A percentile compares a stretch with the other conserved stretches of the same genome.
Conservation (phyloP, 2,113 vertebrate species). For the Morone chrysops region DNA sequence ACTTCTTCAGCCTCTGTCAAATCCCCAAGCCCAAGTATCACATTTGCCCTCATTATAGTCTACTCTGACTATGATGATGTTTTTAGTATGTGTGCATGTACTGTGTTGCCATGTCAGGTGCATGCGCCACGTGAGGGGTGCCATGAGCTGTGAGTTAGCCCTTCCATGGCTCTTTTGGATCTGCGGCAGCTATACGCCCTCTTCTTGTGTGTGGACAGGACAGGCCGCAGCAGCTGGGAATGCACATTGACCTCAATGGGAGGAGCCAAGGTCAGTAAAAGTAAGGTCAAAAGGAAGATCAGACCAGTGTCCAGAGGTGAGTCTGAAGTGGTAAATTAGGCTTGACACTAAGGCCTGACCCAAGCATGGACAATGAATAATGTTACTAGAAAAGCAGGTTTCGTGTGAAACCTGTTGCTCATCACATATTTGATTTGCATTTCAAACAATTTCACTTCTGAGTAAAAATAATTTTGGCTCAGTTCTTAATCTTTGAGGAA, state of each 20-base stretch:
- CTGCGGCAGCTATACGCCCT: conserved; percentile 35
- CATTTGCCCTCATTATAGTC: not conserved
- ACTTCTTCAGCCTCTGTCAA: conserved; percentile 21
- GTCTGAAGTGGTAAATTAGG: not conserved
- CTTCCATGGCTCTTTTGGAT: conserved; percentile 21
- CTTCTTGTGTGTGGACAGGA: conserved; percentile 57
- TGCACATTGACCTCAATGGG: conserved; percentile 64
- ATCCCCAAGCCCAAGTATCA: not conserved
- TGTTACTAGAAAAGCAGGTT: not conserved
- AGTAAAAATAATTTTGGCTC: not conserved
- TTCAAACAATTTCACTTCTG: not conserved
- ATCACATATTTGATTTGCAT: not conserved
- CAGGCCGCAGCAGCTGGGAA: conserved; percentile 82
- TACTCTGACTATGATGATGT: conserved; percentile 9
- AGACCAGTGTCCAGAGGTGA: conserved; percentile 27
- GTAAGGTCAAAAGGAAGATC: conserved; percentile 46
- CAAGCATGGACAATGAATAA: not conserved
- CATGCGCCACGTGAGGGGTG: conserved; percentile 49
- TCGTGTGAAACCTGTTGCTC: not conserved
- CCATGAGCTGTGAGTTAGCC: conserved; percentile 6
- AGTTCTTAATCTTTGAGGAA: not conserved
- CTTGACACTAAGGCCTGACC: not conserved
- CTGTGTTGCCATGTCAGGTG: conserved; percentile 60
- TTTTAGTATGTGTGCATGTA: conserved; percentile 21
- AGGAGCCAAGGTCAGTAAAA: conserved; percentile 61